Percentiles rank a stretch among this genome's conserved stretches.
phyloP scores from a whole-genome alignment of 2,797 vertebrate species.

The Catamblyrhynchus diadema region DNA sequence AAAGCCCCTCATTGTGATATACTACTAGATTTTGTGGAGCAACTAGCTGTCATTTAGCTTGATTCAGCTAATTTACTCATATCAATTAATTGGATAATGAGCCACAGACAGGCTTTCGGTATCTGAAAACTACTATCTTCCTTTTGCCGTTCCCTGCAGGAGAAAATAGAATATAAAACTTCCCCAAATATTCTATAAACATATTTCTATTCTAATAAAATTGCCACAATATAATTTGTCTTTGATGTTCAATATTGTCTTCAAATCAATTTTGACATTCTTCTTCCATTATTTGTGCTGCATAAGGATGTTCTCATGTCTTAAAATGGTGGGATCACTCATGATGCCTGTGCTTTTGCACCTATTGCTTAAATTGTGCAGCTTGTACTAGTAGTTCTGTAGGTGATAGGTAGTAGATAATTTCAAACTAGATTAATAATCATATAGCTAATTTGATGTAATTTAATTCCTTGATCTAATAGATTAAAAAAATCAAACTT shows the following conservation, averaged over 20 bases:
- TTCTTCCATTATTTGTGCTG: background rate
- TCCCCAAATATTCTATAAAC: slow-evolving; percentile 7
- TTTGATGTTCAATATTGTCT: background rate
- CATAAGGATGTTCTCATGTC: background rate
- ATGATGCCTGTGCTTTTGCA: background rate
- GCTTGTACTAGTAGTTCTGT: background rate
- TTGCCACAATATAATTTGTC: background rate
- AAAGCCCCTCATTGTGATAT: background rate
- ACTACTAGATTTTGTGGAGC: background rate
- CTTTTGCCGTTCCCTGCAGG: slow-evolving; percentile 41
- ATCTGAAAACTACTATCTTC: slow-evolving; percentile 29
- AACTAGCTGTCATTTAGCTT: slow-evolving; percentile 48
- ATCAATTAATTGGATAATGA: slow-evolving; percentile 65
- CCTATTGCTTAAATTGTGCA: background rate
- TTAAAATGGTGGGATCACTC: background rate
- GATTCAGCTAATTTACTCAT: slow-evolving; percentile 54
- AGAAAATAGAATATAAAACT: slow-evolving; percentile 42
- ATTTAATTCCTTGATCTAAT: background rate
- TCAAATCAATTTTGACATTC: background rate
- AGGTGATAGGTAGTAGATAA: background rate
- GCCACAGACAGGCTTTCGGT: slow-evolving; percentile 14
- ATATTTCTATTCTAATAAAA: background rate
- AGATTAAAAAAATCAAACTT: background rate
- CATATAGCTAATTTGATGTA: background rate
- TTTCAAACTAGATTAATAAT: background rate